Evolutionary conservation across 2,888 invertebrate species (phyloP).

Genomic region (Andricus curvator): DNA sequence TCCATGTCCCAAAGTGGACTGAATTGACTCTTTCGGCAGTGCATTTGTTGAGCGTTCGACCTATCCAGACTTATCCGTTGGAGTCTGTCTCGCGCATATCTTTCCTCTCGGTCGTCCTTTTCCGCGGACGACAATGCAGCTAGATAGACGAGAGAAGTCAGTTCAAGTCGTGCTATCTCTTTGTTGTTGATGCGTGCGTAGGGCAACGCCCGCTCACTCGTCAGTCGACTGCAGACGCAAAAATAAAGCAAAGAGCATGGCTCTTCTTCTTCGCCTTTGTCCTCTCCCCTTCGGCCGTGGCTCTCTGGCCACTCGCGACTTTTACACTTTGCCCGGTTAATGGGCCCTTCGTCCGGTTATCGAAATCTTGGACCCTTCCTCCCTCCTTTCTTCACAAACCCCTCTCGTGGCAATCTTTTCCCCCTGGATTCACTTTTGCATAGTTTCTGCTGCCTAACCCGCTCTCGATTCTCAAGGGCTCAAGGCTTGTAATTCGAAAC

Average conservation of each 20-base stretch:
- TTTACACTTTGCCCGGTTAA: constrained; percentile 35
- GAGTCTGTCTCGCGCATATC: constrained; percentile 11
- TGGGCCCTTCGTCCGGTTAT: constrained; percentile 38
- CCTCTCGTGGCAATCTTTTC: not conserved
- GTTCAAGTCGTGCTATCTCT: constrained; percentile 55
- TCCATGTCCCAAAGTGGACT: not conserved
- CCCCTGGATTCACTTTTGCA: not conserved
- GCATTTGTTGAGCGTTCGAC: not conserved
- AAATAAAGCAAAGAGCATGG: constrained; percentile 61
- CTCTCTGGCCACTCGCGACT: constrained; percentile 19
- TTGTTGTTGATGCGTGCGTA: constrained; percentile 63
- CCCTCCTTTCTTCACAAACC: not conserved
- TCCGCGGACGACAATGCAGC: constrained; percentile 53
- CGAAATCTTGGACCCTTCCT: constrained; percentile 14
- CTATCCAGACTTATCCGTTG: constrained; percentile 1
- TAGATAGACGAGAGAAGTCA: constrained; percentile 50
- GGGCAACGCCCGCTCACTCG: constrained; percentile 62
- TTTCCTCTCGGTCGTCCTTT: constrained; percentile 42
- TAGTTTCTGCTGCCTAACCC: not conserved
- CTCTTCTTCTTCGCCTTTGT: constrained; percentile 47
- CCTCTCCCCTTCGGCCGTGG: constrained; percentile 24
- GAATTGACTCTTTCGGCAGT: constrained; percentile 4
- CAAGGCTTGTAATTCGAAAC: not conserved
- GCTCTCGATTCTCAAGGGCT: not conserved
- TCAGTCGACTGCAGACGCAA: constrained; percentile 65